Base-by-base conservation (phyloP, 2,797 vertebrate species). In the Rhyacichthys aspro region DNA sequence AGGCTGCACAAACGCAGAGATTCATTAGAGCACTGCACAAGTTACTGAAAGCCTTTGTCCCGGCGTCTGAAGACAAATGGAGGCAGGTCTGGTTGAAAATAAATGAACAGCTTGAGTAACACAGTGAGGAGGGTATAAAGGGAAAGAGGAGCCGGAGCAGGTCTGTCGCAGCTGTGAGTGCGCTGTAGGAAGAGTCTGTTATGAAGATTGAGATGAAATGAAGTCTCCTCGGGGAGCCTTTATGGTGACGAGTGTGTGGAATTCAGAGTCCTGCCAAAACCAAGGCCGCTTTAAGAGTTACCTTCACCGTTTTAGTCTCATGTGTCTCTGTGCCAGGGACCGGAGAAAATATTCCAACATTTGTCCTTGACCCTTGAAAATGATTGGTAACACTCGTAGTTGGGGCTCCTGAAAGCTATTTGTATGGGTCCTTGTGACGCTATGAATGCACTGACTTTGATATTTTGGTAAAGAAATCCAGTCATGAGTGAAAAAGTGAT, bases 1-100 rank as follows among this genome's bases (percentile, higher is more conserved):
- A 90, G 88, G 88, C 85, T 84, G 73, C 67, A 70, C 86, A 88
- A 91, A 86, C 82, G 86, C 72, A 79, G 73, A 89, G 92, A 45
- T 66, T 55, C 41, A 33, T 45, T 66, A n/a, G 12, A 42, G 33
- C 60, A 57, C 4, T 1, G 49, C 45, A 36, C 61, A 43, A 57
- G 67, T 55, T 73, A 50, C 53, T 37, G 39, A 15, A 43, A 7
- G 38, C 54, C 34, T 32, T 32, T 36, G 41, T 19, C 53, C 44
- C 59, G 42, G 41, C 46, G 43, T 47, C n/a, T 15, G 43, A 59
- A 59, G 41, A 73, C 42, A 58, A 58, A 67, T 45, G 11, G 39
- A 19, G 28, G 45, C 48, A n/a, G 15, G 28, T 16, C 46, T n/a
- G 38, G 49, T 56, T 43, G 44, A 59, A 34, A 46, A 48, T 37